Conservation (phyloP, 2,888 invertebrate genomes). For the Parnassius smintheus region DNA sequence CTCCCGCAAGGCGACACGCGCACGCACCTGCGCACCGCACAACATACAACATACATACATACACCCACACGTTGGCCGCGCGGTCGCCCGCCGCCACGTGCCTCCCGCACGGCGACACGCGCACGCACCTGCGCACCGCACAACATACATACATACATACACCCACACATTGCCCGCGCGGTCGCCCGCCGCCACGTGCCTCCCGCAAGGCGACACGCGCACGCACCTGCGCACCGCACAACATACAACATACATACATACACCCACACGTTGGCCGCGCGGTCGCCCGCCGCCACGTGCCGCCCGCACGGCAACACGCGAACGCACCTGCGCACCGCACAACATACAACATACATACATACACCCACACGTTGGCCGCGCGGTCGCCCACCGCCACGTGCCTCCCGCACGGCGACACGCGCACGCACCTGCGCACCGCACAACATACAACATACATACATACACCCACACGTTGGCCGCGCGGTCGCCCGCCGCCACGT, state of each 20-base stretch:
- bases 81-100: no score
- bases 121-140: no score
- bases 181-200: no score
- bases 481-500: constrained; percentile 96
- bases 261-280: constrained; percentile 91
- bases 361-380: constrained; percentile 91
- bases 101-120: no score
- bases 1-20: constrained; percentile 72
- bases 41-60: no score
- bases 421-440: constrained; percentile 82
- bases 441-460: neutral
- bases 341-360: constrained; percentile 46
- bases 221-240: no score
- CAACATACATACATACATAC: no score
- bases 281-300: constrained; percentile 95
- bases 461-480: constrained; percentile 82
- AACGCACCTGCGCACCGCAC: constrained; percentile 81
- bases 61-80: no score
- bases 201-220: no score
- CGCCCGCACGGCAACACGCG: constrained; percentile 93
- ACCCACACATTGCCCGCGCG: no score
- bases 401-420: constrained; percentile 93
- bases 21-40: constrained; percentile 81
- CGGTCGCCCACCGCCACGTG: constrained; percentile 97
- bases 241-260: constrained; percentile 85